Conservation (phyloP, 2,113 vertebrate species). For the Echinops telfairi region DNA sequence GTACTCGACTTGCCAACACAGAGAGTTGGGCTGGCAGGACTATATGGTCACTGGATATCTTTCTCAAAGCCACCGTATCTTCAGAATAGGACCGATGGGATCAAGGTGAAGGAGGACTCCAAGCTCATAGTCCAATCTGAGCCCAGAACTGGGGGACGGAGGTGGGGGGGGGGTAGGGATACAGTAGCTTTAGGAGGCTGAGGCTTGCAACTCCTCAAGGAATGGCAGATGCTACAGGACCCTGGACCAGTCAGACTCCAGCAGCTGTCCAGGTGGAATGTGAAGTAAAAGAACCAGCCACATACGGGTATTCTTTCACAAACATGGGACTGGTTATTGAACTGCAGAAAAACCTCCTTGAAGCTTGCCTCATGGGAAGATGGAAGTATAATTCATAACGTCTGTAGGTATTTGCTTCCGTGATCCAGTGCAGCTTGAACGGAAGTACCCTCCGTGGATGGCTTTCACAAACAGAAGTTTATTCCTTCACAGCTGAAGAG, state of each 20-base stretch:
- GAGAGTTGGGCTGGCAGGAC: neutral
- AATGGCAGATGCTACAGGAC: neutral
- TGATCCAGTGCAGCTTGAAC: no score
- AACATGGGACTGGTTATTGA: neutral
- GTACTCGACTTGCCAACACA: neutral
- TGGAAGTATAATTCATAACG: neutral
- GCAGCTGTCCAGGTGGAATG: fast-evolving
- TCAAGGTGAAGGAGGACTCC: neutral
- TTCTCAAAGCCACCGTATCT: neutral
- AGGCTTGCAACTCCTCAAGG: neutral
- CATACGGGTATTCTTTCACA: neutral
- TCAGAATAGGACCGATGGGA: neutral
- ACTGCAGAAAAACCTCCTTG: neutral
- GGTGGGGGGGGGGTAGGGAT: neutral
- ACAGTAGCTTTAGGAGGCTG: neutral
- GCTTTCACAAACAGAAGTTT: no score
- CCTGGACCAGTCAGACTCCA: no score
- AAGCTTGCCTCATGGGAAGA: neutral
- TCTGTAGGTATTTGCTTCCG: neutral
- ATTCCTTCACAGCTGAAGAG: no score
- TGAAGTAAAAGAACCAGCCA: neutral
- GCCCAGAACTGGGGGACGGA: neutral
- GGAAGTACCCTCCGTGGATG: no score
- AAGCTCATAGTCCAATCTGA: neutral
- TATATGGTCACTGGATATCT: neutral